Percentiles rank a stretch among this genome's conserved stretches.
phyloP scores from a whole-genome alignment of 2,888 invertebrate genomes.

The Tromatobia lineatoria region DNA sequence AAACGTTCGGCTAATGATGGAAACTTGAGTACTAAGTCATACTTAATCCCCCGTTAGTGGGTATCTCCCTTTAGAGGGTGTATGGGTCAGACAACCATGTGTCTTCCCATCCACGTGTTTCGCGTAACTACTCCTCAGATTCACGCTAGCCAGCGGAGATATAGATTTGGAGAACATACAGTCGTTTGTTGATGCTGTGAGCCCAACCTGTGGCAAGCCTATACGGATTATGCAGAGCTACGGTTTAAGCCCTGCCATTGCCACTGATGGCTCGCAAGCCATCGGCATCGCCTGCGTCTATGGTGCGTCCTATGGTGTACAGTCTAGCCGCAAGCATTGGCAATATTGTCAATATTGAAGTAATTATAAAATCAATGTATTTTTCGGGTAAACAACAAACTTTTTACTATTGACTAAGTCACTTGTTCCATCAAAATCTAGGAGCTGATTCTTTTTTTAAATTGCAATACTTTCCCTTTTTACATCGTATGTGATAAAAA shows the following conservation, averaged over 20 bases:
- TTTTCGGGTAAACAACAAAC: neutral
- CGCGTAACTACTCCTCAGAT: constrained; percentile 44
- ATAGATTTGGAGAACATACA: constrained; percentile 35
- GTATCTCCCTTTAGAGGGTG: constrained; percentile 56
- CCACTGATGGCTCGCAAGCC: constrained; percentile 34
- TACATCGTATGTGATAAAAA: too few species aligned
- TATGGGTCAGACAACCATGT: constrained; percentile 32
- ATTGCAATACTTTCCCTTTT: too few species aligned
- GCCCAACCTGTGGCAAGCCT: constrained; percentile 63
- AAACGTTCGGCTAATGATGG: constrained; percentile 80
- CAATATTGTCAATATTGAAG: constrained; percentile 13
- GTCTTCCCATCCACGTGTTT: constrained; percentile 50
- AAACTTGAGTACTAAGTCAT: constrained; percentile 84
- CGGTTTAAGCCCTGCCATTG: constrained; percentile 76
- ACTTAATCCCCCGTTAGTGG: constrained; percentile 79
- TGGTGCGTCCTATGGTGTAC: neutral
- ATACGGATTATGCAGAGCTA: constrained; percentile 78
- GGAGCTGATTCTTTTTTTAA: too few species aligned
- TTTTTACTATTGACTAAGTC: too few species aligned
- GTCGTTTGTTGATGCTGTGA: constrained; percentile 59
- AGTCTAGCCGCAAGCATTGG: constrained; percentile 18
- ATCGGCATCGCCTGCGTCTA: constrained; percentile 48
- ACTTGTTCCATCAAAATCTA: too few species aligned
- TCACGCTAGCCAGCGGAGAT: constrained; percentile 42
- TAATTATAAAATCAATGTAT: neutral